A percentile compares a stretch with the other conserved stretches of the same genome.
phyloP scores from a whole-genome alignment of 2,888 invertebrate species.

The Erebia ligea region DNA sequence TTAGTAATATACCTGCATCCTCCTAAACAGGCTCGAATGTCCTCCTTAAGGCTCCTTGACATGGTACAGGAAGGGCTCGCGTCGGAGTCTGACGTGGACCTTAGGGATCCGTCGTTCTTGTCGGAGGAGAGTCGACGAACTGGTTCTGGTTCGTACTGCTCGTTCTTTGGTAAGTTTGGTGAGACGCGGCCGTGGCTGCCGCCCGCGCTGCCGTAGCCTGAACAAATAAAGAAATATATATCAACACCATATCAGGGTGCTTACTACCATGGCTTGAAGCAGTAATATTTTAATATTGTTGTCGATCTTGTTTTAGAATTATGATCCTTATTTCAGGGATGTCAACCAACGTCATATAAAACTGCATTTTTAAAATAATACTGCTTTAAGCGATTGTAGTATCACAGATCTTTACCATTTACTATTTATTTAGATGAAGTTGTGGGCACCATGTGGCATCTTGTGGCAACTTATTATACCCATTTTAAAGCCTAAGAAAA shows the following conservation, averaged over 20 bases:
- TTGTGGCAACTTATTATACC: too few species aligned
- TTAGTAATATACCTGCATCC: constrained; percentile 63
- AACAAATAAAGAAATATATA: background rate
- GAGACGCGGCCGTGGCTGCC: constrained; percentile 76
- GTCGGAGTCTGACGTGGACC: constrained; percentile 65
- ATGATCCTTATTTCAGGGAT: too few species aligned
- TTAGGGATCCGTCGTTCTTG: constrained; percentile 69
- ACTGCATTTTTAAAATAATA: too few species aligned
- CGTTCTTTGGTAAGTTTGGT: constrained; percentile 75
- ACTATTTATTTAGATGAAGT: too few species aligned
- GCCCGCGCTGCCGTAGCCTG: constrained; percentile 75
- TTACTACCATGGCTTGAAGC: too few species aligned
- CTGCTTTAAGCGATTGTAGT: too few species aligned
- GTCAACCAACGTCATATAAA: too few species aligned
- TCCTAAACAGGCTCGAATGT: constrained; percentile 73
- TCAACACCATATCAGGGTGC: background rate
- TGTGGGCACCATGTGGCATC: too few species aligned
- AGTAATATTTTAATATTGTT: too few species aligned
- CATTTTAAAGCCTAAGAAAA: too few species aligned
- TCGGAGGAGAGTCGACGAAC: constrained; percentile 51
- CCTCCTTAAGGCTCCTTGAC: constrained; percentile 73
- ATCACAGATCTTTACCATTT: too few species aligned
- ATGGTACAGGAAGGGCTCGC: constrained; percentile 70
- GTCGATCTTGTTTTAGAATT: too few species aligned
- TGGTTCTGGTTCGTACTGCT: constrained; percentile 54